Evolutionary conservation across 2,797 vertebrate genomes (phyloP).

Genomic region (Sebastes taczanowskii): DNA sequence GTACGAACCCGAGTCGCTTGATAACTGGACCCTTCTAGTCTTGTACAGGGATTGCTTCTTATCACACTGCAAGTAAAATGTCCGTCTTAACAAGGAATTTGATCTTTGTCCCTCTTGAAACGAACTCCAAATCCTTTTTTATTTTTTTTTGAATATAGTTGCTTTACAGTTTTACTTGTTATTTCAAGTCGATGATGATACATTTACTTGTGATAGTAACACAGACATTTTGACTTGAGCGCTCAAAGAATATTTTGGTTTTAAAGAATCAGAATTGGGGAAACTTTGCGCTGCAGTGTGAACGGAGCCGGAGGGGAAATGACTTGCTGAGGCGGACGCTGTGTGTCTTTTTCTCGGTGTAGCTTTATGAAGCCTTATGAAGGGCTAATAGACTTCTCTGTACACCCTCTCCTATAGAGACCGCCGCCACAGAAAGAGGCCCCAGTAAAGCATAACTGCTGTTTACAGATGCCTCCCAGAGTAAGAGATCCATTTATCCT

Average conservation of each 20-base stretch:
- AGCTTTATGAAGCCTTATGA: conserved; percentile 32
- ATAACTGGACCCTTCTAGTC: conserved; percentile 62
- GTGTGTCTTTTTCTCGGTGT: conserved; percentile 19
- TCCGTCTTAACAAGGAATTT: conserved; percentile 17
- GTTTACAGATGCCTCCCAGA: conserved; percentile 85
- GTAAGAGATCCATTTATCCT: conserved; percentile 83
- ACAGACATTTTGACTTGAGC: background rate
- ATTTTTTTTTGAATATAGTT: background rate
- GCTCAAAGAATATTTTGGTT: background rate
- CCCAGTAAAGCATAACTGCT: conserved; percentile 85
- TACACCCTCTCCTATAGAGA: conserved; percentile 85
- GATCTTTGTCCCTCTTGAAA: background rate
- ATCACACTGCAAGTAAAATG: conserved; percentile 15
- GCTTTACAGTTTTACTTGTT: background rate
- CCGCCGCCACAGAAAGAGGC: conserved; percentile 83
- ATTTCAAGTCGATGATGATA: background rate
- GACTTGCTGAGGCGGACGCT: conserved; percentile 23
- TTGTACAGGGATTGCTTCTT: conserved; percentile 23
- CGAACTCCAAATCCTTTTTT: background rate
- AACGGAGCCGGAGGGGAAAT: conserved; percentile 4
- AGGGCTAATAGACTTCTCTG: conserved; percentile 83
- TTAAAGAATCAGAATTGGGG: background rate
- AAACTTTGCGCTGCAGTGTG: background rate
- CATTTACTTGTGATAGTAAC: background rate
- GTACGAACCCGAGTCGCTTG: conserved; percentile 40